Evolutionary conservation across 2,888 invertebrate genomes (phyloP), one percentile per base, ranked within the genome.

Genomic region (Aspidapion aeneum): DNA sequence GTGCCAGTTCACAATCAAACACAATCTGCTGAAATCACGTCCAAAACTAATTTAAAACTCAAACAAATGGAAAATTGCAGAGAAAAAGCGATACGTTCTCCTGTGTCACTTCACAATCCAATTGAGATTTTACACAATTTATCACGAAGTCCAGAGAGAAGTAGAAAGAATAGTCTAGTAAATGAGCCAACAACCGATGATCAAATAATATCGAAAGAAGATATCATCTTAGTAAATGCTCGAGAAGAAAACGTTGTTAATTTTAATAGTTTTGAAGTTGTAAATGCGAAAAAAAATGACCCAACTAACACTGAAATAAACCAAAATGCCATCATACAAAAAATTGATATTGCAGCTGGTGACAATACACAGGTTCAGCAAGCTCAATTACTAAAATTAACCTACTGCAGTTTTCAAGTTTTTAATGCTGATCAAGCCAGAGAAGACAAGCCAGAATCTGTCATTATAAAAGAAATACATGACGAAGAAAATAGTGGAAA

Each of bases 101-200:
- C 82, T 16, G 77, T 77, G 64, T 75, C 79, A 1, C 68, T 78
- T 3, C 89, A 89, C 69, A 85, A 86, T 68, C 84, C 86, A 75
- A 85, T 89, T 21, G 88, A 89, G 74, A 85, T 89, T 7, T 78
- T 89, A 35, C 88, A 89, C 71, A 89, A 89, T 72, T 77, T 89
- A 57, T 87, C 88, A 67, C 78, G 89, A 59, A 89, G 88, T 77
- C 88, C 88, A 0, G 78, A 75, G 62, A 66, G 72, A 55, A 21
- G 58, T 18, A 63, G 60, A 63, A 68, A 64, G 55, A 56, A 64
- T 19, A 54, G 66, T 20, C 12, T 48, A 57, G 35, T 17, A 19
- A 17, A 58, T 19, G n/a, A 55, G 17, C 18, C 18, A 50, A 9
- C 21, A 12, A 57, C 35, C 5, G 21, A 56, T 35, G 35, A 18